Evolutionary conservation across 1,140 invertebrate genomes (phyloP).

Genomic region (Sitobion miscanthi): DNA sequence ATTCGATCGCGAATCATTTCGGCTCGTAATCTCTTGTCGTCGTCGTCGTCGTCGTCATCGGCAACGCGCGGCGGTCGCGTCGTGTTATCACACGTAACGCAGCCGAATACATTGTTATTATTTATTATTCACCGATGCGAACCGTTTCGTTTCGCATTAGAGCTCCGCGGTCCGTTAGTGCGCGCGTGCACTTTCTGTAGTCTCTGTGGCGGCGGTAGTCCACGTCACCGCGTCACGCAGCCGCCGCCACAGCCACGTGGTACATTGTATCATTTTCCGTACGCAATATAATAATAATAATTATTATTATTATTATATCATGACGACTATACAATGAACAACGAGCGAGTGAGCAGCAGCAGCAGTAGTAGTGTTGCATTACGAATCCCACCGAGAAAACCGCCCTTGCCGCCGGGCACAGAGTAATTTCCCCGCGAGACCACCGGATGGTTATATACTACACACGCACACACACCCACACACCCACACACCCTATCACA

Average conservation of each 20-base stretch:
- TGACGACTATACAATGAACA: neutral
- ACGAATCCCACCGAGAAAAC: neutral
- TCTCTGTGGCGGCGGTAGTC: neutral
- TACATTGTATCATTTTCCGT: neutral
- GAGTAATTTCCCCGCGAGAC: constrained; percentile 14
- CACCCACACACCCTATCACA: neutral
- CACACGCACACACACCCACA: neutral
- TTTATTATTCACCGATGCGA: neutral
- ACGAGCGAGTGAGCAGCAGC: neutral
- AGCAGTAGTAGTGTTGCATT: neutral
- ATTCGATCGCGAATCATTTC: neutral
- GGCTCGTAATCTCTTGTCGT: too few species aligned
- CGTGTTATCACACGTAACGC: neutral
- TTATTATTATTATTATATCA: neutral
- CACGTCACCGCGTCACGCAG: neutral
- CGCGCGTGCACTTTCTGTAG: neutral
- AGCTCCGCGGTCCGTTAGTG: neutral
- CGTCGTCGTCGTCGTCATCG: too few species aligned
- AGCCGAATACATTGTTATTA: neutral
- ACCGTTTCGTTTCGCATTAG: neutral
- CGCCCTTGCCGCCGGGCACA: neutral
- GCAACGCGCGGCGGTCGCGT: neutral
- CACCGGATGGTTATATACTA: neutral
- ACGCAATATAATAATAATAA: neutral
- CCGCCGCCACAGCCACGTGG: neutral